Conservation (phyloP, 2,888 invertebrate species). For the Zeuzera pyrina region DNA sequence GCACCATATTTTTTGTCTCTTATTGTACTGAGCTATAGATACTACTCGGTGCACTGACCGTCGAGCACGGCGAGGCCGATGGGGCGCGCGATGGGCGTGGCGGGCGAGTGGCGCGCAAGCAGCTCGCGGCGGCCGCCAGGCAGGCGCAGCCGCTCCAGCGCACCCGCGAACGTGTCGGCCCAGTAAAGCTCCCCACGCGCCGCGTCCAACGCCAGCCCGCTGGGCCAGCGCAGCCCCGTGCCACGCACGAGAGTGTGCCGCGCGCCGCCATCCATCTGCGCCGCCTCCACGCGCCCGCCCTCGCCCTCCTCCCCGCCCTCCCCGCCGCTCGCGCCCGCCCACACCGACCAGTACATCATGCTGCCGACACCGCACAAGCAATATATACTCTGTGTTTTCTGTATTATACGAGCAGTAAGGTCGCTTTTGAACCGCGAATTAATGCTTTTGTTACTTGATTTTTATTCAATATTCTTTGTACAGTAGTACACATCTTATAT, state of each 20-base stretch:
- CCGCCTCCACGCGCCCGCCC: conserved; percentile 76
- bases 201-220: conserved; percentile 74
- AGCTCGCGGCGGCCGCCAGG: conserved; percentile 32
- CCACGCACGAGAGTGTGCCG: conserved; percentile 70
- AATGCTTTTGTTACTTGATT: too few species aligned
- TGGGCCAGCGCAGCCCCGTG: conserved; percentile 78
- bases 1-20: too few species aligned
- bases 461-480: too few species aligned
- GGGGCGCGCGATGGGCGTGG: conserved; percentile 71
- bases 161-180: conserved; percentile 80
- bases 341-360: conserved; percentile 84
- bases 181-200: conserved; percentile 39
- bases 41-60: too few species aligned
- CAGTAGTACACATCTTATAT: too few species aligned
- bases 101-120: conserved; percentile 50
- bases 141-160: conserved; percentile 73
- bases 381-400: too few species aligned
- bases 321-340: conserved; percentile 65
- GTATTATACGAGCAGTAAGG: too few species aligned
- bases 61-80: conserved; percentile 78
- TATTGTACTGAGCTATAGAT: too few species aligned
- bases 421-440: too few species aligned
- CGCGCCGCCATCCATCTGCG: conserved; percentile 83
- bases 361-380: conserved; percentile 23
- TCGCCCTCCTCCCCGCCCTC: conserved; percentile 37